Evolutionary conservation across 2,113 vertebrate species (phyloP).

Genomic region (Marmota flaviventris): DNA sequence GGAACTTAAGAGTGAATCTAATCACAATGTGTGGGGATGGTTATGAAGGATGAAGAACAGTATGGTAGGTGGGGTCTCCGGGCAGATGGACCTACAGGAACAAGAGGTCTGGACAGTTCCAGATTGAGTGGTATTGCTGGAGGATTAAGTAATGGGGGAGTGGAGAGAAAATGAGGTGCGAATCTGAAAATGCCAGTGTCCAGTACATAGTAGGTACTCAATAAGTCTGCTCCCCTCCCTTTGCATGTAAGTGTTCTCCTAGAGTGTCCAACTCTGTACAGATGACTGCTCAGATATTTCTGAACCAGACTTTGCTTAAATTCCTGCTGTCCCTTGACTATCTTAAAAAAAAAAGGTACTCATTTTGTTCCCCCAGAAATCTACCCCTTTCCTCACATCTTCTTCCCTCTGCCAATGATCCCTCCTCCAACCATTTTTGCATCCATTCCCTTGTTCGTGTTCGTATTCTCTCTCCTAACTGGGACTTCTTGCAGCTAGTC

Average conservation of each 20-base stretch:
- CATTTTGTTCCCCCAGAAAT: background rate
- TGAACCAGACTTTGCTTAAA: conserved; percentile 6
- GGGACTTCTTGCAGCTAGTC: background rate
- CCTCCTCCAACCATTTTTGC: background rate
- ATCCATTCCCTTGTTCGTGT: background rate
- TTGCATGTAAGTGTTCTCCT: background rate
- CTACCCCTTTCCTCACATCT: background rate
- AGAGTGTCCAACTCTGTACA: background rate
- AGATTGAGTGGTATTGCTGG: background rate
- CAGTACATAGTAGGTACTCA: too few relatives aligned
- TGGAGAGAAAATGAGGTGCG: background rate
- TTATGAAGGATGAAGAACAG: background rate
- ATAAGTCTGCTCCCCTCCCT: background rate
- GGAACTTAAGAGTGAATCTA: background rate
- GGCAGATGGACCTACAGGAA: background rate
- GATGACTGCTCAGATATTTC: background rate
- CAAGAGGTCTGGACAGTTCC: background rate
- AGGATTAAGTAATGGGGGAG: background rate
- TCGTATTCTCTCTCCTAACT: background rate
- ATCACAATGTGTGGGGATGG: background rate
- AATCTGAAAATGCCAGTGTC: background rate
- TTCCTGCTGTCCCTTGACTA: background rate
- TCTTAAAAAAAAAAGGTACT: background rate
- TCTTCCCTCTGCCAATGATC: background rate
- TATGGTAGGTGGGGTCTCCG: background rate